Evolutionary conservation across 2,888 invertebrate genomes (phyloP).

Genomic region (Pilophorus perplexus): DNA sequence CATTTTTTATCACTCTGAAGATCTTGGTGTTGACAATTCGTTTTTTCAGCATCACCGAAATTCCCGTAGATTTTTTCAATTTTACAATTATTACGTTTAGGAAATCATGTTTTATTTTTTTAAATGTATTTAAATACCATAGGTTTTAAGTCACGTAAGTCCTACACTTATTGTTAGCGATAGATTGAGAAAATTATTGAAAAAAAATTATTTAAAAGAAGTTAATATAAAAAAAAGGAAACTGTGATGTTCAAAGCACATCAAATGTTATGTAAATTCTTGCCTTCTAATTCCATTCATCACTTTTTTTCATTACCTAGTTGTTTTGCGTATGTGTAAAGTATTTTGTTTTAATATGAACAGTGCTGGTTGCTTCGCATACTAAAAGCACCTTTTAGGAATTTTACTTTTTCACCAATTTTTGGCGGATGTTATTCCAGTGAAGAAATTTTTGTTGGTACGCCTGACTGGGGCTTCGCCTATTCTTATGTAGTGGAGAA

Average conservation of each 20-base stretch:
- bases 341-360: too few species aligned
- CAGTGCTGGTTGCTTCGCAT: constrained; percentile 16
- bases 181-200: constrained; percentile 9
- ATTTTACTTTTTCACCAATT: too few species aligned
- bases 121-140: constrained; percentile 17
- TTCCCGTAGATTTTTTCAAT: background rate
- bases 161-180: constrained; percentile 4
- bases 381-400: constrained; percentile 5
- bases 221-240: constrained; percentile 8
- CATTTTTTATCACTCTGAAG: too few species aligned
- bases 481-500: too few species aligned
- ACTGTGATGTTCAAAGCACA: constrained; percentile 26
- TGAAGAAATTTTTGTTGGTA: too few species aligned
- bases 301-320: constrained; percentile 10
- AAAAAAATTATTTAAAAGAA: constrained; percentile 12
- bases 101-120: constrained; percentile 22
- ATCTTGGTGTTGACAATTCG: too few species aligned
- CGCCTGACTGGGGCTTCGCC: too few species aligned
- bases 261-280: constrained; percentile 24
- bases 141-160: constrained; percentile 14
- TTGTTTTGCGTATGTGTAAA: constrained; percentile 3
- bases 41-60: too few species aligned
- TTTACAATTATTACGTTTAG: background rate
- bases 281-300: constrained; percentile 18
- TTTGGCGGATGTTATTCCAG: too few species aligned